phyloP scores from a whole-genome alignment of 2,113 vertebrate genomes.

The Cacatua alba region DNA sequence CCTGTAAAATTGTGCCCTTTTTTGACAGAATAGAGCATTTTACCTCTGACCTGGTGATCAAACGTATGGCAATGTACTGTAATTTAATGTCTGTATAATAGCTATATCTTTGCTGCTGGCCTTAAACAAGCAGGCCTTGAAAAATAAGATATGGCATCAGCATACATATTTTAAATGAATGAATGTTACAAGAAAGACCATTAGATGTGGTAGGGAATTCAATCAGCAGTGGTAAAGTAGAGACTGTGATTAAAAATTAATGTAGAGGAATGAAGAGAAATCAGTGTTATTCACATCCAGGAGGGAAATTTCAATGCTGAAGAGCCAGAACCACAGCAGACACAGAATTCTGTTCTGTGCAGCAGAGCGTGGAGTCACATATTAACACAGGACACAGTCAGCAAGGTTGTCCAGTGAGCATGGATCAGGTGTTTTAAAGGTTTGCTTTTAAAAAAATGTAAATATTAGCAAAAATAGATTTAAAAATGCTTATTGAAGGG shows the following conservation, averaged over 20 bases:
- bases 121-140: conserved; percentile 67
- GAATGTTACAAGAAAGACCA: conserved; percentile 71
- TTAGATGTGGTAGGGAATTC: conserved; percentile 70
- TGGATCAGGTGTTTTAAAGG: background rate
- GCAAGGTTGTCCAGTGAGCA: background rate
- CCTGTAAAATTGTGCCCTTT: background rate
- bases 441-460: background rate
- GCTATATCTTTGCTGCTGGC: conserved; percentile 52
- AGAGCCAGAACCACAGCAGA: conserved; percentile 5
- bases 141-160: conserved; percentile 68
- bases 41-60: conserved; percentile 49
- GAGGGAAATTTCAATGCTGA: conserved; percentile 45
- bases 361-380: background rate
- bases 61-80: background rate
- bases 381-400: background rate
- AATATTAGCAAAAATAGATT: background rate
- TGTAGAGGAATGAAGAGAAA: conserved; percentile 68
- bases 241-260: conserved; percentile 79
- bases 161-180: conserved; percentile 73
- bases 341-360: background rate
- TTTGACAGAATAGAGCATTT: background rate
- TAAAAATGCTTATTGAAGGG: background rate
- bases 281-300: conserved; percentile 48
- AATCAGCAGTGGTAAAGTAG: conserved; percentile 67
- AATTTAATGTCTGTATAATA: conserved; percentile 39